These are phyloP conservation scores for Heliconius nattereri DNA, from an alignment of 1,140 invertebrate genomes.

Conservation along the genomic window DNA sequence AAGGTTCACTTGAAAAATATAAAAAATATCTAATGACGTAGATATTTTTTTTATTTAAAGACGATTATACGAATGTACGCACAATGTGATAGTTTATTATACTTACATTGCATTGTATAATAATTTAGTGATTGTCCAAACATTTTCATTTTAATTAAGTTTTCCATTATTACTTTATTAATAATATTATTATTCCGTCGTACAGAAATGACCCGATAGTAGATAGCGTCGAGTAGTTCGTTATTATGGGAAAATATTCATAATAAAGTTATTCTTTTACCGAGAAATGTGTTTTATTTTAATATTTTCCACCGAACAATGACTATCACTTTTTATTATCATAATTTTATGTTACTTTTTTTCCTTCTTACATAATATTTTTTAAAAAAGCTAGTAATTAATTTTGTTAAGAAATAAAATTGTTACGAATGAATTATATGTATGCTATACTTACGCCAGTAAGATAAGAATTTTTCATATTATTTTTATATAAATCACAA, in stretches of 20 bases:
- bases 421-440: no score
- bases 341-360: no score
- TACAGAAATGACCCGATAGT: not conserved
- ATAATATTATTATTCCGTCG: not conserved
- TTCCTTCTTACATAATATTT: no score
- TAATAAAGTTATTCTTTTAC: slow-evolving; percentile 32
- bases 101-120: not conserved
- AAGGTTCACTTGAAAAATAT: no score
- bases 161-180: not conserved
- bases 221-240: not conserved
- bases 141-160: not conserved
- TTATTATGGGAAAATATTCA: not conserved
- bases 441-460: no score
- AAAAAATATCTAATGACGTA: no score
- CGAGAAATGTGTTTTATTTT: slow-evolving; percentile 13
- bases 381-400: no score
- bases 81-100: slow-evolving; percentile 1
- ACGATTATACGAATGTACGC: not conserved
- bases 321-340: not conserved
- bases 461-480: no score
- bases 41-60: not conserved
- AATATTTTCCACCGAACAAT: not conserved
- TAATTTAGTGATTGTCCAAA: not conserved
- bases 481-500: no score
- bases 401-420: no score